Evolutionary conservation across 2,113 vertebrate species (phyloP), one percentile per base, ranked within the genome.

Genomic region (Daubentonia madagascariensis): DNA sequence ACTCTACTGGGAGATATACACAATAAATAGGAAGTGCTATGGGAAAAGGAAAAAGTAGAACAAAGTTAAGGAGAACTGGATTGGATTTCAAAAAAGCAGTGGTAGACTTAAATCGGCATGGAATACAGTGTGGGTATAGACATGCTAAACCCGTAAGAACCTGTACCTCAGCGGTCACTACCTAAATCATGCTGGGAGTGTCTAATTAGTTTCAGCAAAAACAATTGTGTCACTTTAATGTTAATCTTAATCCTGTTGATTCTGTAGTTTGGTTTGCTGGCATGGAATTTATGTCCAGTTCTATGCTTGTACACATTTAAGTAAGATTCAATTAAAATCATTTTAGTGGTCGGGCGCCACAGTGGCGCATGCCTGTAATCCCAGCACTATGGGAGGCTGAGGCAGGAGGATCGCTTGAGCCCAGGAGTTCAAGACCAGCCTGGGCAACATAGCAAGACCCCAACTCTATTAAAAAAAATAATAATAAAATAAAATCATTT

Each of bases 401-500:
- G n/a, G n/a, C n/a, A n/a, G n/a, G n/a, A n/a, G n/a, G n/a, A n/a
- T n/a, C n/a, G n/a, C n/a, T n/a, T n/a, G n/a, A n/a, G n/a, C n/a
- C n/a, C n/a, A n/a, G n/a, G n/a, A n/a, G n/a, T n/a, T n/a, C n/a
- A n/a, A n/a, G n/a, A n/a, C n/a, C n/a, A n/a, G n/a, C n/a, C n/a
- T n/a, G n/a, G n/a, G n/a, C n/a, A n/a, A n/a, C n/a, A n/a, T n/a
- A n/a, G n/a, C n/a, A n/a, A n/a, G n/a, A n/a, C n/a, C n/a, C n/a
- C n/a, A n/a, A n/a, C n/a, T n/a, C n/a, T n/a, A n/a, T n/a, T n/a
- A n/a, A n/a, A n/a, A n/a, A n/a, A n/a, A n/a, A n/a, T n/a, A n/a
- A n/a, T n/a, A n/a, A n/a, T n/a, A n/a, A n/a, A n/a, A n/a, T 85
- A 85, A 93, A 89, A 83, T 65, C 54, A 45, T 89, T 92, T 84